Base-by-base conservation (phyloP, 1,140 invertebrate genomes). In the Pinna nobilis region DNA sequence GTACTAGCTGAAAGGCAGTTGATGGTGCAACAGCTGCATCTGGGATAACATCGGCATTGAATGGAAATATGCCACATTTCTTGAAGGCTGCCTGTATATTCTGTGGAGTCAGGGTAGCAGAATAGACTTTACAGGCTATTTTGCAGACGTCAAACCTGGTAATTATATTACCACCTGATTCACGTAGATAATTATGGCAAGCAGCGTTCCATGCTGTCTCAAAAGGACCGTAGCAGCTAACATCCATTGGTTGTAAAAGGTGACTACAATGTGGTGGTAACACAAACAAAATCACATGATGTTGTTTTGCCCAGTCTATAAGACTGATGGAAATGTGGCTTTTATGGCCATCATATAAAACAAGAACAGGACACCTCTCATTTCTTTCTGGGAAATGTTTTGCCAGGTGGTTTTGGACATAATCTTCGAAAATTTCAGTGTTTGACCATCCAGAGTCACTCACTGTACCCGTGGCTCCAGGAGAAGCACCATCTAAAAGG, bases 401-500 rank as follows among this genome's bases (percentile, higher is more conserved):
- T 18, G 32, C 41, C 23, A 68, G 69, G 57, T 69, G 72, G 9
- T 61, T 44, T 3, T 51, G n/a, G 2, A 74, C 20, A 57, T 70
- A 75, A 23, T 71, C 9, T 25, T 53, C 6, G 30, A 33, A 30
- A 55, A 30, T 68, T 23, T 23, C 20, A 33, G 51, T 41, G 35
- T 75, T 75, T 37, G 77, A 76, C 77, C 69, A 76, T 20, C 70
- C 74, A 23, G 64, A 63, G 32, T 69, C 55, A 59, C 53, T 51
- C 15, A 76, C 61, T 18, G 20, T 57, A 30, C 32, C 74, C 32
- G 32, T 11, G 39, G 70, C n/a, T 15, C 74, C 77, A 20, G 74
- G 69, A 33, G 55, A 70, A 37, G 32, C 41, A 47, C 61, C 70
- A 9, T 60, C 44, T 32, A 76, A 23, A 3, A 76, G 47, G 64